Percentiles rank a stretch among this genome's conserved stretches.
Conservation (phyloP, 2,888 invertebrate genomes). For the Hetaerina titia region DNA sequence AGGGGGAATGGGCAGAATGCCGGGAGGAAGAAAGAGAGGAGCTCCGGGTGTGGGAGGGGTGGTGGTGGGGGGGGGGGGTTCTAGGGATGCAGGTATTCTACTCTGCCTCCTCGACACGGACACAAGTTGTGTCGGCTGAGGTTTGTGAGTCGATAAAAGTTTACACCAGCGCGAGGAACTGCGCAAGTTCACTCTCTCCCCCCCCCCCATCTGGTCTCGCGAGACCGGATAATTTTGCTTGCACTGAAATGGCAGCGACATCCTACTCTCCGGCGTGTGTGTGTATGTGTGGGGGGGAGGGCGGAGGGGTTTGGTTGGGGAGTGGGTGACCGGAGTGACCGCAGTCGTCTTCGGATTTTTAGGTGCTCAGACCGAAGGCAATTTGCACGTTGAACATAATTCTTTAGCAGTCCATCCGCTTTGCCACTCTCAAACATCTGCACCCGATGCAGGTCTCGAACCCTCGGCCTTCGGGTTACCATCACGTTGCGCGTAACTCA, state of each 20-base stretch:
- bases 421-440: neutral
- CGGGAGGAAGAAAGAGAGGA: neutral
- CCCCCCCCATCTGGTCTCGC: neutral
- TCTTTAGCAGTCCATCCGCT: neutral
- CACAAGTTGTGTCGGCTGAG: slow-evolving; percentile 4
- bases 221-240: slow-evolving; percentile 14
- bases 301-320: neutral
- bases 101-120: neutral
- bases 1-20: neutral
- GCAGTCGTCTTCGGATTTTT: neutral
- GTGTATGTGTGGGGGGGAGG: too few relatives aligned
- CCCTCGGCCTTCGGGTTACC: neutral
- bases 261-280: neutral
- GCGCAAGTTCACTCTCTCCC: slow-evolving; percentile 10
- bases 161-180: slow-evolving; percentile 22
- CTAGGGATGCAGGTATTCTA: neutral
- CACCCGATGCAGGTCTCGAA: neutral
- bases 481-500: neutral
- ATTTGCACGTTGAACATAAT: neutral
- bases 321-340: neutral
- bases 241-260: slow-evolving; percentile 16
- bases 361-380: neutral
- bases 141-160: slow-evolving; percentile 39
- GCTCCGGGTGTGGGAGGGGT: too few relatives aligned
- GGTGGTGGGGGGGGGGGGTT: neutral